These are phyloP conservation scores for Vimba vimba DNA, from an alignment of 2,113 vertebrate genomes.

Conservation along the genomic window DNA sequence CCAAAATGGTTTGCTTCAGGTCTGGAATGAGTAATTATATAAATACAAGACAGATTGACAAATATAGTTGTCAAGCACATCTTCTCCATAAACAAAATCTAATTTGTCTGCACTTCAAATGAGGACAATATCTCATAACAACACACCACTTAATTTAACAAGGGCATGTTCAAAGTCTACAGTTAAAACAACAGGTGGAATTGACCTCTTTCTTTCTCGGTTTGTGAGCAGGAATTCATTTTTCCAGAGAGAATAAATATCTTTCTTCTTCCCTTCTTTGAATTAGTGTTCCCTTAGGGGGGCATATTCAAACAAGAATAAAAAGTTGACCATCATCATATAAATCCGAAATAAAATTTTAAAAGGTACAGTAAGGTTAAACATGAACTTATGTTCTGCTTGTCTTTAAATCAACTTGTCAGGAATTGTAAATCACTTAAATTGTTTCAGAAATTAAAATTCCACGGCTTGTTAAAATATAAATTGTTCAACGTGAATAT, in stretches of 20 bases:
- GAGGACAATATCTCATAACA: background rate
- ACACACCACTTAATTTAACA: background rate
- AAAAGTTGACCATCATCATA: background rate
- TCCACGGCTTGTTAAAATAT: background rate
- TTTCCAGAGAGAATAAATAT: background rate
- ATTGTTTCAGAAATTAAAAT: background rate
- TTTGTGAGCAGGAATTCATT: background rate
- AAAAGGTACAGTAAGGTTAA: background rate
- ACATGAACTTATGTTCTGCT: background rate
- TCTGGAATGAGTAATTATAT: background rate
- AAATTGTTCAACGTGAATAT: background rate
- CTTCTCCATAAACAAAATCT: background rate
- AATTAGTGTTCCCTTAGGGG: background rate
- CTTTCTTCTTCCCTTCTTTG: background rate
- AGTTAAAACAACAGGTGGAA: background rate
- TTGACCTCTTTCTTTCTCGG: background rate
- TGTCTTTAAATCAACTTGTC: background rate
- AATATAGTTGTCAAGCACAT: background rate
- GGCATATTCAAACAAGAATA: background rate
- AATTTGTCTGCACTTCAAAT: background rate
- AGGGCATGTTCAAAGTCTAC: background rate
- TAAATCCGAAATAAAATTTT: background rate
- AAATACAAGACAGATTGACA: background rate
- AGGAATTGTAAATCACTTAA: background rate
- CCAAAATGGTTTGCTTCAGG: background rate